Conservation (phyloP, 2,888 invertebrate genomes). For the Axea sp. region DNA sequence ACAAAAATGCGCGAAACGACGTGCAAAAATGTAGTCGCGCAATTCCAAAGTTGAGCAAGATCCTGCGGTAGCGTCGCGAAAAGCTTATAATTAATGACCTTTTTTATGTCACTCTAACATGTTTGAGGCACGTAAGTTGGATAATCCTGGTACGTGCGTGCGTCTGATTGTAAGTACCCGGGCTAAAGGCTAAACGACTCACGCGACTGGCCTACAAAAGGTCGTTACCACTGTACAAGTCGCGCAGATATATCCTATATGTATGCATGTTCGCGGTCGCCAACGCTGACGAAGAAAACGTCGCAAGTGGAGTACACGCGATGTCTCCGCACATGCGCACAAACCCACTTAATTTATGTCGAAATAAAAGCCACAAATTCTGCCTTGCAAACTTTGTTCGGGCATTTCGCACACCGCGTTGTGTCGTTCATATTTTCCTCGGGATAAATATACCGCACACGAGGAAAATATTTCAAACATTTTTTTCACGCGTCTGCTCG, state of each 20-base stretch:
- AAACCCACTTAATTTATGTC: constrained; percentile 41
- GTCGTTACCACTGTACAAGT: constrained; percentile 67
- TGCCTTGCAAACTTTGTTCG: constrained; percentile 37
- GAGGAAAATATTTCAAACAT: constrained; percentile 7
- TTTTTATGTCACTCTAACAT: constrained; percentile 27
- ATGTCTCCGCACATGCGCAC: constrained; percentile 45
- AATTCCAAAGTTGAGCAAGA: constrained; percentile 13
- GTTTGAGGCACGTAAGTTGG: constrained; percentile 40
- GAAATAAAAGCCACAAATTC: constrained; percentile 49
- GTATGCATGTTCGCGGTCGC: constrained; percentile 34
- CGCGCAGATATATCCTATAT: constrained; percentile 43
- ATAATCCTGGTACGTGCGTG: constrained; percentile 54
- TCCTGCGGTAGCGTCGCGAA: constrained; percentile 19
- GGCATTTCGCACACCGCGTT: constrained; percentile 8
- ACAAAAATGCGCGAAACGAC: not conserved
- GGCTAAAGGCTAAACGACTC: constrained; percentile 67
- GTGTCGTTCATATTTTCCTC: constrained; percentile 20
- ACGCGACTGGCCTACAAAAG: constrained; percentile 68
- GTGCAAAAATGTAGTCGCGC: constrained; percentile 14
- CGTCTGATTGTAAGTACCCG: constrained; percentile 46
- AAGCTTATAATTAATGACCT: constrained; percentile 40
- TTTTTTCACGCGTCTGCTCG: too few species aligned
- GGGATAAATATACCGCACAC: constrained; percentile 6
- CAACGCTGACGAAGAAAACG: constrained; percentile 47
- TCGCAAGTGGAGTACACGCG: constrained; percentile 44